Evolutionary conservation across 2,113 vertebrate species (phyloP), one percentile per base, ranked within the genome.

Genomic region (Rhodinocichla rosea): DNA sequence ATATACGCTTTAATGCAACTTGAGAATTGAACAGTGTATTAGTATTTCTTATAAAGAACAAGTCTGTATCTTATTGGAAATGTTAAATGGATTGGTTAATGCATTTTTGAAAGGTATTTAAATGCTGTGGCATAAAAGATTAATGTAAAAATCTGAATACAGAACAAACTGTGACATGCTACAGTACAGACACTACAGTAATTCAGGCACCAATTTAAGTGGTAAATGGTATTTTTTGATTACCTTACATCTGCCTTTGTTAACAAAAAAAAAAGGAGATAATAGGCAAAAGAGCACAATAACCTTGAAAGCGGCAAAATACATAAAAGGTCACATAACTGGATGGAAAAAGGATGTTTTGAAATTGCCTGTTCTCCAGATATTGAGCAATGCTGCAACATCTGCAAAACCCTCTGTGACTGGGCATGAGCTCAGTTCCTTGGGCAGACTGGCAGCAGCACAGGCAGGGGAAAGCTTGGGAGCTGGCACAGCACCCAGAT

Each of bases 101-200:
- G 70, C n/a, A 89, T 77, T 63, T 81, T 57, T 95, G 76, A 93
- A 91, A 92, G 53, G 44, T 49, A 80, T 92, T 95, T 92, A 88
- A 77, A 78, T 65, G 20, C 75, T 52, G 39, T 33, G 13, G 22
- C 37, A 70, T 84, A 74, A 63, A 87, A 87, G 22, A 44, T 44
- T 92, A 22, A 59, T 39, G 18, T 26, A 75, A 87, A 90, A 92
- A 67, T 67, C 24, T 84, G 42, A 90, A 89, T 64, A 71, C 5
- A 86, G 49, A 90, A n/a, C 4, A 65, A 74, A 90, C 71, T 56
- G 15, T 28, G 64, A 67, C 37, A 70, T 27, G n/a, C 35, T 77
- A 15, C 33, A 67, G 45, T 59, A 47, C 39, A 73, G 35, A 76
- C n/a, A 47, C 13, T 35, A 18, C 8, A 55, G 27, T 67, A 39